These are phyloP conservation scores for Pseudoips prasinana DNA, from an alignment of 2,888 invertebrate genomes.

Conservation along the genomic window DNA sequence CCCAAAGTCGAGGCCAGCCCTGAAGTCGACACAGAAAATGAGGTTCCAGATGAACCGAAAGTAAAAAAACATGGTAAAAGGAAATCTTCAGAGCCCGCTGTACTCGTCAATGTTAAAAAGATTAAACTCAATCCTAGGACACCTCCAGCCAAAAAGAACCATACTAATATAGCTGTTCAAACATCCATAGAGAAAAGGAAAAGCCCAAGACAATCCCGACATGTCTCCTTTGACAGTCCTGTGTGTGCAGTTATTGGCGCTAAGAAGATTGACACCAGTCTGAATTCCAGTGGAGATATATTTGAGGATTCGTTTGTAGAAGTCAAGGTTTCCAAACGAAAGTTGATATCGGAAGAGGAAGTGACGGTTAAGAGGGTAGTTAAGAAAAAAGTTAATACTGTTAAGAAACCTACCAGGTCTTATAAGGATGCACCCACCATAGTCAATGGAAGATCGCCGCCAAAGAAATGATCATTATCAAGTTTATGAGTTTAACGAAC, in stretches of 20 bases:
- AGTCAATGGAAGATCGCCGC: conserved; percentile 63
- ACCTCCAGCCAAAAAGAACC: conserved; percentile 65
- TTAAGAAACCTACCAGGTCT: conserved; percentile 45
- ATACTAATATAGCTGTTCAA: conserved; percentile 65
- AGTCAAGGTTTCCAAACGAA: conserved; percentile 57
- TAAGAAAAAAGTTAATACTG: conserved; percentile 56
- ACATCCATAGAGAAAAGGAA: conserved; percentile 58
- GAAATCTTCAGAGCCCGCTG: conserved; percentile 56
- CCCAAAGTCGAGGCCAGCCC: conserved; percentile 18
- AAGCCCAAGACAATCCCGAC: conserved; percentile 43
- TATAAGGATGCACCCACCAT: conserved; percentile 64
- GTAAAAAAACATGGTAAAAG: conserved; percentile 43
- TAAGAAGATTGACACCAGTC: conserved; percentile 36
- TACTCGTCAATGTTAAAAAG: conserved; percentile 58
- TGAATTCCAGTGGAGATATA: conserved; percentile 65
- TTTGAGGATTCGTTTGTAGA: conserved; percentile 70
- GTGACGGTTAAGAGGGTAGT: conserved; percentile 60
- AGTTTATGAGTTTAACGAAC: neutral
- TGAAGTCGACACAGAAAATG: conserved; percentile 50
- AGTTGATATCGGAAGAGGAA: conserved; percentile 56
- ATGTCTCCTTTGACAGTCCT: conserved; percentile 68
- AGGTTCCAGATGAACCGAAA: conserved; percentile 42
- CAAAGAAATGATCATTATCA: conserved; percentile 46
- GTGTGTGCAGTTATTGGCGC: conserved; percentile 57
- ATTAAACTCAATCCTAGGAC: conserved; percentile 59